Base-by-base conservation (phyloP, 2,888 invertebrate species). In the Drosophila glabriapex region DNA sequence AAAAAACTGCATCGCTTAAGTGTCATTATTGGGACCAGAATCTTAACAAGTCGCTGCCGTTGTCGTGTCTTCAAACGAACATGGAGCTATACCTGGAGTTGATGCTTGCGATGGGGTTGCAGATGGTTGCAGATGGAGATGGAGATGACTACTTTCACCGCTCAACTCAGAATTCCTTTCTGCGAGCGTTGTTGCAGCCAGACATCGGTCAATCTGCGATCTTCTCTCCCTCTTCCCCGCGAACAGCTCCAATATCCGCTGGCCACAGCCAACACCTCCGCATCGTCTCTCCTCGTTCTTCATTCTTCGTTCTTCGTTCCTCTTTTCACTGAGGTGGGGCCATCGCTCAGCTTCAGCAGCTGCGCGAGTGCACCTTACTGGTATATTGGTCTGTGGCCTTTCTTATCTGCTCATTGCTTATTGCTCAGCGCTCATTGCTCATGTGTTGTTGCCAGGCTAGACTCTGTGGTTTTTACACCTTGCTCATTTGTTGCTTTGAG, bases 1-100 rank as follows among this genome's bases (percentile, higher is more conserved):
- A 85, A 85, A 85, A 85, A 89, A 84, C 68, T 86, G 89, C 89
- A 85, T 89, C 86, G 89, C 84, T 89, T 89, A 89, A 89, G 89
- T 85, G 85, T 85, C 87, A 85, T 85, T 85, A 85, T 85, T 89
- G 85, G 84, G 85, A 89, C 89, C 85, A 85, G 85, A 89, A 86
- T 82, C 86, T 84, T 82, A 89, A 89, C 89, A 83, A 85, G 86
- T 79, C 75, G 75, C 73, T 70, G 88, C 73, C 50, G 78, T 70
- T 75, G 83, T 74, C 78, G 80, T 80, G 73, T 61, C 66, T 62
- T 75, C 46, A 61, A 35, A 39, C 64, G 71, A 65, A 62, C 72
- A 72, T 75, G 70, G 52, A 60, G 62, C n/a, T 65, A 67, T 28
- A 50, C 66, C 46, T 69, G 63, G 28, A 28, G 59, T 22, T 58